Conservation (phyloP, 2,113 vertebrate genomes). For the Hypomesus transpacificus region DNA sequence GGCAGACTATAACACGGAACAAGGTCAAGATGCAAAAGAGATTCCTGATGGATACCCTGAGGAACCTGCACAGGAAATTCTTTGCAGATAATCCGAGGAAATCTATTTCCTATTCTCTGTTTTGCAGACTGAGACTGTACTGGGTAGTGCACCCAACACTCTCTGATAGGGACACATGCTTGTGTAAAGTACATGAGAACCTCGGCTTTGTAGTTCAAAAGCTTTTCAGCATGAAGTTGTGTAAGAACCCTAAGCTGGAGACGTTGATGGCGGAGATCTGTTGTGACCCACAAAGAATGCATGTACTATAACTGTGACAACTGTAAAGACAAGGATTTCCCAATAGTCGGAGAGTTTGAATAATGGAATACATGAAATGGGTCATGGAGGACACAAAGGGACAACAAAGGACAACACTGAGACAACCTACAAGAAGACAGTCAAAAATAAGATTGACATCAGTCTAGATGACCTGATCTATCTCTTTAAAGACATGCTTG, state of each 20-base stretch:
- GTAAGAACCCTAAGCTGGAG: no score
- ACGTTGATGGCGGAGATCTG: background rate
- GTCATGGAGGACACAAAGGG: background rate
- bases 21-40: background rate
- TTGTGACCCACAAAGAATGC: constrained; percentile 1
- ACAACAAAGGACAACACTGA: background rate
- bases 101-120: constrained; percentile 9
- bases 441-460: background rate
- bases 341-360: background rate
- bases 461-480: background rate
- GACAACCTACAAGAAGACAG: background rate
- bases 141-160: background rate
- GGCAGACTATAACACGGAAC: background rate
- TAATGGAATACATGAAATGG: background rate
- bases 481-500: background rate
- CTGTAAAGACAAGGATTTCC: background rate
- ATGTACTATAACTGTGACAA: background rate
- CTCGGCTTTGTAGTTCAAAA: background rate
- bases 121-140: constrained; percentile 6
- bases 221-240: background rate
- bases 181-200: constrained; percentile 2
- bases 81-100: constrained; percentile 5
- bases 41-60: background rate
- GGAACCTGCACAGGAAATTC: constrained; percentile 3
- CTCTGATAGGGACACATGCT: background rate